Evolutionary conservation across 1,140 invertebrate genomes (phyloP), one percentile per base, ranked within the genome.

Genomic region (Rhyzopertha dominica): DNA sequence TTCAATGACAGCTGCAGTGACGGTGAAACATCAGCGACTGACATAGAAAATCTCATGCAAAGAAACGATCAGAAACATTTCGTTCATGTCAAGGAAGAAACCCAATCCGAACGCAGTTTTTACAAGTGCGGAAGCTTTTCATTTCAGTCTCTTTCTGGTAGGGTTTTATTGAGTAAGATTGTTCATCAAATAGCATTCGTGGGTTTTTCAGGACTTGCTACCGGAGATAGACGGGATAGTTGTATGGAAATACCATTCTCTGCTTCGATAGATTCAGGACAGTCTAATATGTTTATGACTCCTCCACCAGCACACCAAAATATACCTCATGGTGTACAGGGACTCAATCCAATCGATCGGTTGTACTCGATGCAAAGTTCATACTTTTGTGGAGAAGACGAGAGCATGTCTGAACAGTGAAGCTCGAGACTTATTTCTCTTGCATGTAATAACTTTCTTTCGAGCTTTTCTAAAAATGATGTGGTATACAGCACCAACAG

Each of bases 311-410:
- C 52, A 28, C 58, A 60, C 59, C 58, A 63, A 32, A 56, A 62
- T 31, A 44, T 43, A 8, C 57, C 54, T 9, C 59, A 61, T 17
- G 28, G 34, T 3, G 30, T 42, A 10, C 17, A 42, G 56, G 59
- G 72, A 39, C 64, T 76, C 19, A 80, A 80, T 61, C 78, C 78
- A 2, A 80, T 80, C 42, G 78, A 80, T 65, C 67, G 77, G 18
- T 61, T 80, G 1, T 79, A 80, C 47, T 79, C 77, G 24, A 80
- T 80, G 78, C 77, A 80, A 56, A 79, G 70, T 51, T 78, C 76
- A 2, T 80, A 79, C 54, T 80, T 80, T 66, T 74, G 78, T 43
- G 72, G 70, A 5, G 76, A 79, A 38, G 75, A 78, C 19, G 43
- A 51, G 14, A 20, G 42, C 13, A 48, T 49, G 23, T 54, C 58